Base-by-base conservation (phyloP, 2,888 invertebrate species). In the Gnatocerus cornutus region DNA sequence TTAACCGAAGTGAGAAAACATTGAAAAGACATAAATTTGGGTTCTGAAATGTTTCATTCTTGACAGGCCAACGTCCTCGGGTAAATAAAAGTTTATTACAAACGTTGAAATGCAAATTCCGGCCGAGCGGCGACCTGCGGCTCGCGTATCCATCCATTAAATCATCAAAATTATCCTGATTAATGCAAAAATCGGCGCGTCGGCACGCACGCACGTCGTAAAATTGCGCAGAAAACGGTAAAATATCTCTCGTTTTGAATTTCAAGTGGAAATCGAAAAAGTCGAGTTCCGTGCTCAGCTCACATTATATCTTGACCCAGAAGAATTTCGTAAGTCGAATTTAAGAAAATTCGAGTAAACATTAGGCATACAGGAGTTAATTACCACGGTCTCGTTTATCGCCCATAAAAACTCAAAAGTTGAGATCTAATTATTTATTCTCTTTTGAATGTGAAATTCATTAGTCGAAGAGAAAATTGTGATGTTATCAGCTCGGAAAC, bases 391-490 rank as follows among this genome's bases (percentile, higher is more conserved):
- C 50, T 48, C 46, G 50, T 62, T 62, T 62, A 62, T 62, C 21
- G 62, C 50, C 50, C 62, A 62, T 62, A 62, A 62, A 62, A 61
- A 37, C 46, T 45, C 62, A 27, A 21, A 53, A 53, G 37, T 53
- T 33, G 39, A 43, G 30, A 45, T 62, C 62, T 62, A 62, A 45
- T 62, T 48, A 62, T 50, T 61, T 62, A 62, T 59, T 59, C 56
- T 52, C 56, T 59, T 59, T 46, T 46, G 59, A 59, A 41, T 59
- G 59, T 59, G 59, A 59, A 59, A 46, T 59, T 59, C 46, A 59
- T 59, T 59, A 59, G 30, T n/a, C 50, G 41, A 10, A 48, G 59
- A 50, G 45, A 59, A 46, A 59, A 59, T 46, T 30, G 29, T 56
- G 56, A 56, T 59, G 30, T 59, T 45, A 59, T 59, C 45, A 29